Conservation (phyloP, 2,888 invertebrate genomes). For the Anorthoa munda region DNA sequence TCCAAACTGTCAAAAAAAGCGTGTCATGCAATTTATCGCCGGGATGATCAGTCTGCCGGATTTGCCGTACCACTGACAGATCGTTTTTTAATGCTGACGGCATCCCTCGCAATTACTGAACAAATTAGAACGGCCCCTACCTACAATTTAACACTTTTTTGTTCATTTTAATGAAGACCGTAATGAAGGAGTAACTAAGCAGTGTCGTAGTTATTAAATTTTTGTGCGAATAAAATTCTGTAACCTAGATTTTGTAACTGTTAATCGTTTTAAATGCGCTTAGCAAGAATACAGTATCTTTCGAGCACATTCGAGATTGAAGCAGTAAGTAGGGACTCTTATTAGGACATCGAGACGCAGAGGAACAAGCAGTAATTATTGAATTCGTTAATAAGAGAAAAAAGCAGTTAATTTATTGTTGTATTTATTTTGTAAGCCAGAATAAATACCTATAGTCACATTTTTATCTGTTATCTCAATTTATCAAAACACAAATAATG, state of each 20-base stretch:
- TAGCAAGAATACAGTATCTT: neutral
- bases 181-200: slow-evolving; percentile 49
- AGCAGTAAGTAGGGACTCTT: neutral
- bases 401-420: neutral
- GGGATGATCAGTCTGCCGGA: slow-evolving; percentile 60
- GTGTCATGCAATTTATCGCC: slow-evolving; percentile 55
- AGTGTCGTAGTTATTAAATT: slow-evolving; percentile 28
- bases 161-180: slow-evolving; percentile 57
- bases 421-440: neutral
- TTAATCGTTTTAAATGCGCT: neutral
- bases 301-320: slow-evolving; percentile 4
- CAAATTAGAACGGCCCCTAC: slow-evolving; percentile 62
- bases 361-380: neutral
- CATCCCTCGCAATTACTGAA: slow-evolving; percentile 64
- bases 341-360: neutral
- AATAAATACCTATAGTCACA: too few species aligned
- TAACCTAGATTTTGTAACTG: slow-evolving; percentile 24
- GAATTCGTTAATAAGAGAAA: neutral
- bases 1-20: slow-evolving; percentile 33
- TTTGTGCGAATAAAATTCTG: slow-evolving; percentile 35
- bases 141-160: slow-evolving; percentile 65
- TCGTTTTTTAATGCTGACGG: slow-evolving; percentile 67
- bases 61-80: slow-evolving; percentile 61
- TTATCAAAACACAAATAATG: neutral
- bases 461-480: too few species aligned